Conservation (phyloP, 53 echinoderm and acorn worm species). For the Antedon mediterranea region DNA sequence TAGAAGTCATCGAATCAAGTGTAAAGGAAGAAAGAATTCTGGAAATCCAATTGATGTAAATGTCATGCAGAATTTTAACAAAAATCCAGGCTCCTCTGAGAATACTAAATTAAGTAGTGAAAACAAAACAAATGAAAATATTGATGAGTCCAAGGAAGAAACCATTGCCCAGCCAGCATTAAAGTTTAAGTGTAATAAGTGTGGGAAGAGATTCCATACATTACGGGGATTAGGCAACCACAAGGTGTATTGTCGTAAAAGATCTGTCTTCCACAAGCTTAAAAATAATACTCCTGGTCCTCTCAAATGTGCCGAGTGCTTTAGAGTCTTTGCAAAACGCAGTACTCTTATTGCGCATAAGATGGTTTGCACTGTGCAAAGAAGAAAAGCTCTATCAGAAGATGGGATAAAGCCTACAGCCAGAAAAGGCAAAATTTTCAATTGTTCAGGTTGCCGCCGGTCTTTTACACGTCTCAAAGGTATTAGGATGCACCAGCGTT, state of each 20-base stretch:
- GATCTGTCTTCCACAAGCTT: too few species aligned
- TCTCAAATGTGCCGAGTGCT: background rate
- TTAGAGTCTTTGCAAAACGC: background rate
- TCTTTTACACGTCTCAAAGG: background rate
- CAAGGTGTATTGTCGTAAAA: background rate
- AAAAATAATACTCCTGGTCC: background rate
- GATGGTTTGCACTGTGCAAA: background rate
- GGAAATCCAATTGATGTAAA: too few species aligned
- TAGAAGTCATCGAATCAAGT: background rate
- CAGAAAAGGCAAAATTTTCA: background rate
- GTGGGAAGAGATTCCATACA: background rate
- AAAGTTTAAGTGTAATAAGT: background rate
- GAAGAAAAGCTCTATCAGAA: background rate
- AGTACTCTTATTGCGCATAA: background rate
- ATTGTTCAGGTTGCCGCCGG: background rate
- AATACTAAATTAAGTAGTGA: too few species aligned
- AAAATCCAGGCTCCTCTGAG: too few species aligned
- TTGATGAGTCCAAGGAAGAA: background rate
- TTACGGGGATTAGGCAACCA: background rate
- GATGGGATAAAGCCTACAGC: background rate
- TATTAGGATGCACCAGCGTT: background rate
- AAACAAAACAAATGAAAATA: too few species aligned
- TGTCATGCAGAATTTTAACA: too few species aligned
- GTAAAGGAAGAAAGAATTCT: too few species aligned
- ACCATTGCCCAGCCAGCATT: background rate